A percentile compares a stretch with the other conserved stretches of the same genome.
phyloP scores from a whole-genome alignment of 1,140 invertebrate species.

The Phymastichus coffea region DNA sequence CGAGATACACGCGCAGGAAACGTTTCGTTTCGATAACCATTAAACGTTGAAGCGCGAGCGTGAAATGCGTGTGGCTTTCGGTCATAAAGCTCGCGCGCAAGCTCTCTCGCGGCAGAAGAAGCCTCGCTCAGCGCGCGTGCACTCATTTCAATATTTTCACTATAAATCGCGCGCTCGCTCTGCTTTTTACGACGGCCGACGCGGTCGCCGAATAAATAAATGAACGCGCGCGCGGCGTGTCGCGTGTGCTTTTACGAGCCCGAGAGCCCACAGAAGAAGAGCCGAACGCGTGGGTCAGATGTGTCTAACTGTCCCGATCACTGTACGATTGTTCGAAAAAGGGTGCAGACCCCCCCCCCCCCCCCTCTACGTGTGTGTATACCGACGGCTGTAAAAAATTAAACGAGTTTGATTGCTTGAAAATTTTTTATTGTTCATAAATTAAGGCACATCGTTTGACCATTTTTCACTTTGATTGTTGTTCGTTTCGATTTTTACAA shows the following conservation, averaged over 20 bases:
- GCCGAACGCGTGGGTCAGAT: not conserved
- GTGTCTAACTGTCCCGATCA: constrained; percentile 21
- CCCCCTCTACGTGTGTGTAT: not conserved
- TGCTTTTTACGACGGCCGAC: constrained; percentile 40
- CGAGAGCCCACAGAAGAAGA: not conserved
- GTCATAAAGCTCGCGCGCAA: constrained; percentile 13
- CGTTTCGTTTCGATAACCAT: constrained; percentile 22
- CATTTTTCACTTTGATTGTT: too few species aligned
- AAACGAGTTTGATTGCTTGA: not conserved
- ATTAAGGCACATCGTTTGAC: too few species aligned
- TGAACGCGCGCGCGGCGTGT: constrained; percentile 21
- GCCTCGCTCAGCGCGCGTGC: constrained; percentile 15
- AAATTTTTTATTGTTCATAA: constrained; percentile 24
- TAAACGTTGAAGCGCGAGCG: constrained; percentile 15
- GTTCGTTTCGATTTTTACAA: too few species aligned
- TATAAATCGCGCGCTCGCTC: constrained; percentile 46
- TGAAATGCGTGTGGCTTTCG: constrained; percentile 3
- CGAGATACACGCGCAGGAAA: constrained; percentile 2
- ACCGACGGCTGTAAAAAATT: too few species aligned
- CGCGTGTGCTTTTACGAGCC: constrained; percentile 16
- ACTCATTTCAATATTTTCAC: constrained; percentile 46
- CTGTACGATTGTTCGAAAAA: constrained; percentile 11
- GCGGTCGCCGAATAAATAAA: constrained; percentile 43
- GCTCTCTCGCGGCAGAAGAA: constrained; percentile 12
- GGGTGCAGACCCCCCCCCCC: not conserved